Conservation (phyloP, 2,113 vertebrate species). For the Nematolebias whitei region DNA sequence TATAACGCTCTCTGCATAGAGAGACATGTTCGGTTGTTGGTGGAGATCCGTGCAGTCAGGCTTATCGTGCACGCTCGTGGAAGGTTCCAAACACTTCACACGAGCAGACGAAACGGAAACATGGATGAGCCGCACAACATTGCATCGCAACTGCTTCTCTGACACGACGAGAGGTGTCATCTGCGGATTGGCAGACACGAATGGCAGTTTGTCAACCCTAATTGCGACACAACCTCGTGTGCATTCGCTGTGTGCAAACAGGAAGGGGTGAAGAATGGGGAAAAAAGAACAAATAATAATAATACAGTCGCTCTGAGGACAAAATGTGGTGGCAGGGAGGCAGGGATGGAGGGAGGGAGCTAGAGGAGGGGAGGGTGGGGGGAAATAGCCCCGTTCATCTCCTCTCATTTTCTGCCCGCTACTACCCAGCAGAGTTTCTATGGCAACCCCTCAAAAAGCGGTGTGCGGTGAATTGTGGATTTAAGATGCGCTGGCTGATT, state of each 20-base stretch:
- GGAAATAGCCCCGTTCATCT: constrained; percentile 81
- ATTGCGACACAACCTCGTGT: constrained; percentile 16
- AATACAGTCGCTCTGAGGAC: constrained; percentile 71
- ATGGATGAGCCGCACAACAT: neutral
- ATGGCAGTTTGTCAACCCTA: constrained; percentile 16
- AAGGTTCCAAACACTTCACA: constrained; percentile 3
- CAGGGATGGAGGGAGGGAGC: constrained; percentile 36
- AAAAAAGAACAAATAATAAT: constrained; percentile 34
- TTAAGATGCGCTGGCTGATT: constrained; percentile 81
- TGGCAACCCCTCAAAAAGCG: constrained; percentile 83
- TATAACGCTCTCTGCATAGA: constrained; percentile 26
- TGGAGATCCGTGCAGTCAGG: neutral
- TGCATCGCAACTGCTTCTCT: neutral
- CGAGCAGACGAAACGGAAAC: neutral
- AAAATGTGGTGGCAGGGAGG: constrained; percentile 69
- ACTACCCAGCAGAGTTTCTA: constrained; percentile 82
- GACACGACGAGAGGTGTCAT: neutral
- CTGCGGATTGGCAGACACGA: neutral
- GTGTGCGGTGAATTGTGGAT: constrained; percentile 80
- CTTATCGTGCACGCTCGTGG: too few relatives aligned
- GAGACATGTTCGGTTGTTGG: constrained; percentile 5
- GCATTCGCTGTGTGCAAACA: neutral
- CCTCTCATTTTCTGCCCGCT: constrained; percentile 79
- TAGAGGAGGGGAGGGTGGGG: constrained; percentile 49
- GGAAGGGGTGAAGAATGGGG: constrained; percentile 8